Conservation (phyloP, 2,113 vertebrate genomes). For the Pristiophorus japonicus region DNA sequence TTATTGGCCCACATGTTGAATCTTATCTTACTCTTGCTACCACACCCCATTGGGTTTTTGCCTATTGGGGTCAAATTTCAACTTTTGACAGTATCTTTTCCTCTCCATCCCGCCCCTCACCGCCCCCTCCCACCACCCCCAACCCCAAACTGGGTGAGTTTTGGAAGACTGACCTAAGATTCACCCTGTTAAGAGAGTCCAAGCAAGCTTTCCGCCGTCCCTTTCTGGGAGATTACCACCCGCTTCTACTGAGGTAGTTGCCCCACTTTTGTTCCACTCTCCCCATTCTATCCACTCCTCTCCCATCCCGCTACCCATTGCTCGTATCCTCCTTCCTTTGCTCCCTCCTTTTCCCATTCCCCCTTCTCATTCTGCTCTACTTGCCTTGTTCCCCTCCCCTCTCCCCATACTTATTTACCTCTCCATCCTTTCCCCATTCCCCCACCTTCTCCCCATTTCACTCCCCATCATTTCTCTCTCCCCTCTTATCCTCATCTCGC, state of each 20-base stretch:
- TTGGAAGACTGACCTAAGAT: neutral
- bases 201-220: neutral
- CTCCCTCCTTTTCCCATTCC: too few relatives aligned
- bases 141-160: neutral
- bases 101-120: neutral
- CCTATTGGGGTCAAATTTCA: neutral
- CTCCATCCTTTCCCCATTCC: neutral
- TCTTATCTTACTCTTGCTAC: neutral
- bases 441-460: neutral
- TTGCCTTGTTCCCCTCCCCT: neutral
- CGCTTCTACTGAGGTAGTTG: neutral
- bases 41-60: neutral
- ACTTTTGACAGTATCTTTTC: neutral
- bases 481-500: neutral
- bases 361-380: neutral
- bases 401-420: neutral
- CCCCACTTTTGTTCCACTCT: neutral
- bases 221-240: neutral
- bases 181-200: neutral
- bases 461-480: neutral
- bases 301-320: neutral
- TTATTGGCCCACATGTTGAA: neutral
- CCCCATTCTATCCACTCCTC: neutral
- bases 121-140: too few relatives aligned
- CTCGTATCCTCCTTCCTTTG: neutral